These are phyloP conservation scores for Calephelis perditalis DNA, from an alignment of 2,888 invertebrate genomes.

Conservation along the genomic window DNA sequence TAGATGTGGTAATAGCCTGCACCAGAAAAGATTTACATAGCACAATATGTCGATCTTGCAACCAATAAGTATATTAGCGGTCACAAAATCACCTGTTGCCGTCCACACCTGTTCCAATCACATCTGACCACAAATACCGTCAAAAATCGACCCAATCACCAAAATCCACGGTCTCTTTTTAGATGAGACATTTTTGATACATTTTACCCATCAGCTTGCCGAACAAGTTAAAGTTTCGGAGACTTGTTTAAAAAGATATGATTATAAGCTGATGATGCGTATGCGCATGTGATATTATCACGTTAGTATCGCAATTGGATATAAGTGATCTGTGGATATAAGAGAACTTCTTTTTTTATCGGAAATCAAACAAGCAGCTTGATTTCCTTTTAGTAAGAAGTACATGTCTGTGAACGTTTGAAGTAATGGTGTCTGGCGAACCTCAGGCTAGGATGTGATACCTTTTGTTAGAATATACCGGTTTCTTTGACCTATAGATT, in stretches of 20 bases:
- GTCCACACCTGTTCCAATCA: slow-evolving; percentile 73
- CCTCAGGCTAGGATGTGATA: too few relatives aligned
- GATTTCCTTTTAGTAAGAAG: too few relatives aligned
- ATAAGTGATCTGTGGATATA: slow-evolving; percentile 6
- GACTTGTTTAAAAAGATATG: slow-evolving; percentile 43
- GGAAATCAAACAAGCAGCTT: neutral
- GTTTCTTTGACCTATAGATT: too few relatives aligned
- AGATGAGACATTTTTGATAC: slow-evolving; percentile 24
- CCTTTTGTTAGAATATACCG: too few relatives aligned
- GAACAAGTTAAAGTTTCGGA: slow-evolving; percentile 48
- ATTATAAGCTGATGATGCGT: slow-evolving; percentile 29
- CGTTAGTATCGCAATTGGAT: slow-evolving; percentile 24
- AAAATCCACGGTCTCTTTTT: slow-evolving; percentile 30
- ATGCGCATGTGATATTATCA: slow-evolving; percentile 29
- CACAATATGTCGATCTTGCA: slow-evolving; percentile 62
- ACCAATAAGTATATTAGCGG: slow-evolving; percentile 63
- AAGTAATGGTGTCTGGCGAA: too few relatives aligned
- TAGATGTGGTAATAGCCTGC: slow-evolving; percentile 24
- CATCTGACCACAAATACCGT: slow-evolving; percentile 49
- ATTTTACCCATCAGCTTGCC: slow-evolving; percentile 43
- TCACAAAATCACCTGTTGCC: slow-evolving; percentile 72
- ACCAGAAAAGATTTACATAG: slow-evolving; percentile 38
- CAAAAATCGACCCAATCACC: slow-evolving; percentile 33
- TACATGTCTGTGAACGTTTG: too few relatives aligned
- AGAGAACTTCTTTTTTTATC: neutral